Base-by-base conservation (phyloP, 2,797 vertebrate genomes). In the Lates japonicus region DNA sequence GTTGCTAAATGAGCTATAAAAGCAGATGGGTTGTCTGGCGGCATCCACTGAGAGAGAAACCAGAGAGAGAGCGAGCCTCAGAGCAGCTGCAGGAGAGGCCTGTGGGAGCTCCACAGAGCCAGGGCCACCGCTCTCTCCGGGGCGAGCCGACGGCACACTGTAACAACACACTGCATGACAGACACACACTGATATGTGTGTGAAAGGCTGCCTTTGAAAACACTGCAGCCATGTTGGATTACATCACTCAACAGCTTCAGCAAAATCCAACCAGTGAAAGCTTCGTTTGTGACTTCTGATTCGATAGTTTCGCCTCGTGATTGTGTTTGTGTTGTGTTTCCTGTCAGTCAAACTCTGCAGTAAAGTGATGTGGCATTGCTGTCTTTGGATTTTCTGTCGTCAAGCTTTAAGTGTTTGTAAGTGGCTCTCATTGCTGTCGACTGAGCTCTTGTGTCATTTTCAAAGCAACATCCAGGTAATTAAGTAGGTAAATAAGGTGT, bases 11-110 rank as follows among this genome's bases (percentile, higher is more conserved):
- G 87, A 85, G 84, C 73, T 87, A 64, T 76, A 51, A 72, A 82
- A 70, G 82, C 89, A 90, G 87, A 87, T 87, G 87, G 84, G 84
- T 66, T 78, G 82, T 88, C 83, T 89, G 84, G 76, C 41, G 42
- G 78, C 78, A 35, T 77, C 59, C 58, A 19, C 70, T 52, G 70
- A 82, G 64, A 76, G 55, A 73, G 78, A 80, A 78, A 75, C 42
- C 70, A 69, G 73, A 84, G 76, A 63, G 82, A 69, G 73, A 84
- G 76, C 60, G 82, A 82, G 65, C 1, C 54, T 41, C 41, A 14
- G 71, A 84, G 78, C 90, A 86, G 86, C 87, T 85, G 85, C 82
- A 79, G 76, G 74, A 81, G 82, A 76, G 67, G 87, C 81, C 82
- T 41, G 87, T 70, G 85, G 85, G 88, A 83, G 25, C 79, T 79